Base-by-base conservation (phyloP, 2,888 invertebrate genomes). In the Pollenia angustigena region DNA sequence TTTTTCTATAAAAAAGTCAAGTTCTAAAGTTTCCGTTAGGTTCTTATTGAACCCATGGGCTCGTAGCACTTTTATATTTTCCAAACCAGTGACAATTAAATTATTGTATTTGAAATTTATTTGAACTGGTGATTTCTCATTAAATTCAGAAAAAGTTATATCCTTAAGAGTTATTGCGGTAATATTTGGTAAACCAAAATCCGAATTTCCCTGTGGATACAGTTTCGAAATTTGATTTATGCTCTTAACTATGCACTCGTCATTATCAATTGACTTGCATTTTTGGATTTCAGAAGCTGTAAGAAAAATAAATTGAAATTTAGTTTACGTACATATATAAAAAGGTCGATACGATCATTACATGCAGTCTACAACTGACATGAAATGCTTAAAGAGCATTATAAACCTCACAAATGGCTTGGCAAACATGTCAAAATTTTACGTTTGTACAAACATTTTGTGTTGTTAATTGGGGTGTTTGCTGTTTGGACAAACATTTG, bases 31-130 rank as follows among this genome's bases (percentile, higher is more conserved):
- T 8, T 50, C 82, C 6, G 74, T 50, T 2, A 89, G 81, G 71
- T 91, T 89, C 50, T 87, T 89, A 44, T 87, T 89, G 23, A 91
- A 92, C 14, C 92, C 92, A 42, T 90, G 89, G 6, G 88, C 81
- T 16, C 87, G 89, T 58, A 85, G 66, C 0, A 90, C 66, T 8
- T 81, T 89, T 0, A 87, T 16, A 50, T 85, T 88, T 10, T 90
- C 90, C 7, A 91, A 42, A 0, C 91, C 91, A 18, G 48, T 58
- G 0, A 90, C 71, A 10, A 88, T 88, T 7, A 91, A 40, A 42
- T 89, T 86, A 7, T 75, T 87, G 23, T 91, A 90, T 76, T 85
- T 89, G 0, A 91, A 84, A 66, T 90, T 89, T 50, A 91, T 78
- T 42, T 89, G 89, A 6, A 90, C 68, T 1, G 90, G 85, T 2